Base-by-base conservation (phyloP, 2,888 invertebrate species). In the Lysandra bellargus region DNA sequence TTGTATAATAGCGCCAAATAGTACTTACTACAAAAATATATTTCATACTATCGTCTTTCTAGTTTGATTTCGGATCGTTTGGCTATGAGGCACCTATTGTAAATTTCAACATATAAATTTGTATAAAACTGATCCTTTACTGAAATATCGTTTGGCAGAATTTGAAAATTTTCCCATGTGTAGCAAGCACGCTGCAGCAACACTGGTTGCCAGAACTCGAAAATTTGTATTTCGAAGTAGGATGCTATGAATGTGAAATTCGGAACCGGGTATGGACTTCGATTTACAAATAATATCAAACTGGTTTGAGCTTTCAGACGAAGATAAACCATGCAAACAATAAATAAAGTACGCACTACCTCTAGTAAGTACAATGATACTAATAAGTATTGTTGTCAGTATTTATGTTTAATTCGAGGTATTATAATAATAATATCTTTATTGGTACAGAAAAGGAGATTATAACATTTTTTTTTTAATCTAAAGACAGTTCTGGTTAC, bases 201-300 rank as follows among this genome's bases (percentile, higher is more conserved):
- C 60, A 23, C 61, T 64, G 64, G 64, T 64, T 64, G 64, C 64
- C 64, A 64, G 64, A 64, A 64, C 30, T 64, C 12, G 64, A 64
- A 61, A 61, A 61, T 61, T 61, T 61, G 64, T 64, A 64, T 64
- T 64, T 12, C 30, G 12, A 64, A 64, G 30, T 64, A 64, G 12
- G 12, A 64, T 30, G 64, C 64, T 30, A 64, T 64, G 64, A 64
- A 30, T 64, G 64, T 23, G 64, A 64, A 64, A 64, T 64, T 30
- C 30, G 64, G 12, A 30, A 12, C 64, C 64, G 30, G 64, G 30
- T 30, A 64, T 64, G 0, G 12, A 30, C 61, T 61, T 64, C 30
- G 9, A 64, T 64, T 64, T 30, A 64, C 64, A 9, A 64, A 64
- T 64, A 64, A 64, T 30, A 64, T 30, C 23, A 30, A 64, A 23